These are phyloP conservation scores for Montipora sp. DNA, from an alignment of 64 coral and sea anemone genomes.

Conservation along the genomic window DNA sequence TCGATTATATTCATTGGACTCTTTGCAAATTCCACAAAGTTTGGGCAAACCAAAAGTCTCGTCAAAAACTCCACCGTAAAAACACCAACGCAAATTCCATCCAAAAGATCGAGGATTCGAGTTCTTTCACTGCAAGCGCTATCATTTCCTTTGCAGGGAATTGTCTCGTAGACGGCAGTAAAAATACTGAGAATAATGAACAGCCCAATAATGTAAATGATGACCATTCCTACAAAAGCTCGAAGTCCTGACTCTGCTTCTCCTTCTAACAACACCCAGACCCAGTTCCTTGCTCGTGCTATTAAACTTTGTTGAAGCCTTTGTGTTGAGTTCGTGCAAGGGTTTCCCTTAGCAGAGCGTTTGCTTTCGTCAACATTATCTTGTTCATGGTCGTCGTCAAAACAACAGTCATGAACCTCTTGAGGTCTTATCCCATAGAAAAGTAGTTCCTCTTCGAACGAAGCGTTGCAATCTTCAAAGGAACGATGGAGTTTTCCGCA, in stretches of 20 bases:
- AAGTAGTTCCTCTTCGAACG: slow-evolving; percentile 79
- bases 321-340: background rate
- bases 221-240: slow-evolving; percentile 61
- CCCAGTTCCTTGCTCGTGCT: slow-evolving; percentile 6
- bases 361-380: slow-evolving; percentile 52
- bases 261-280: slow-evolving; percentile 60
- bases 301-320: background rate
- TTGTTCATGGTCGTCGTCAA: slow-evolving; percentile 75
- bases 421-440: slow-evolving; percentile 86
- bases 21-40: slow-evolving; percentile 48
- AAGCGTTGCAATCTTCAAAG: slow-evolving; percentile 82
- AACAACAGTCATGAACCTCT: slow-evolving; percentile 94
- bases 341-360: background rate
- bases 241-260: slow-evolving; percentile 62
- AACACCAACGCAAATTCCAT: slow-evolving; percentile 70
- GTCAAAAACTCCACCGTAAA: slow-evolving; percentile 78
- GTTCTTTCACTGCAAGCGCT: slow-evolving; percentile 53
- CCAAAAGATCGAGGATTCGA: slow-evolving; percentile 76
- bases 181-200: slow-evolving; percentile 94
- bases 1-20: slow-evolving; percentile 86
- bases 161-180: slow-evolving; percentile 83
- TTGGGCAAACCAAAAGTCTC: slow-evolving; percentile 67
- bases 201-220: slow-evolving; percentile 77
- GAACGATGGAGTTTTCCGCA: slow-evolving; percentile 93
- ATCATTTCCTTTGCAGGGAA: slow-evolving; percentile 53